Evolutionary conservation across 2,113 vertebrate species (phyloP).

Genomic region (Dromaius novaehollandiae): DNA sequence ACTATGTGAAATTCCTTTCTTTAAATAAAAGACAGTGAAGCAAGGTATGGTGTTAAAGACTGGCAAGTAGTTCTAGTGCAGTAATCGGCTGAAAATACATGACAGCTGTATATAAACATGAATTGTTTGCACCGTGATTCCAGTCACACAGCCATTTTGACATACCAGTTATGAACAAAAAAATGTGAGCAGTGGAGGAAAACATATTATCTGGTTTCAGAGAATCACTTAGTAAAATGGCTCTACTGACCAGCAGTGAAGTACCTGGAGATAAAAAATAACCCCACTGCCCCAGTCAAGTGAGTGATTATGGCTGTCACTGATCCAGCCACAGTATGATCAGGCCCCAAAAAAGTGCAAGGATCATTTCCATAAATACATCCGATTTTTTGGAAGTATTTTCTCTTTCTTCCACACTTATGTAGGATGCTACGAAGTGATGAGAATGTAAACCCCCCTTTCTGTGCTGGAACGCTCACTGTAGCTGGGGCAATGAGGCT

Average conservation of each 20-base stretch:
- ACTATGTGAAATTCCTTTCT: neutral
- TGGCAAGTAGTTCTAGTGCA: neutral
- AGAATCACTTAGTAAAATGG: neutral
- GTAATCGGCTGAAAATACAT: neutral
- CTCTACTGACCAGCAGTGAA: neutral
- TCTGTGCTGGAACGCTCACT: neutral
- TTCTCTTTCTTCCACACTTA: neutral
- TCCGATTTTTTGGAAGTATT: neutral
- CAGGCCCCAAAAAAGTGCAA: neutral
- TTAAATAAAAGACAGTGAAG: neutral
- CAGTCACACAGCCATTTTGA: neutral
- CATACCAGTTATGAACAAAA: neutral
- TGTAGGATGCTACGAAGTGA: fast-evolving
- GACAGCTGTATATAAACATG: neutral
- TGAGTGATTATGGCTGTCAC: neutral
- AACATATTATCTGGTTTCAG: neutral
- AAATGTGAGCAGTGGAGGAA: neutral
- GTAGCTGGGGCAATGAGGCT: neutral
- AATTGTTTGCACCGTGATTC: neutral
- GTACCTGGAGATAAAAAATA: neutral
- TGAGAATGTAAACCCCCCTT: neutral
- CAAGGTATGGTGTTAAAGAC: neutral
- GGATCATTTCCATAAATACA: neutral
- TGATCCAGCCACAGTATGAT: neutral
- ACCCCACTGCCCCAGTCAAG: neutral